phyloP scores from a whole-genome alignment of 1,140 invertebrate genomes.

The Cardiocondyla obscurior region DNA sequence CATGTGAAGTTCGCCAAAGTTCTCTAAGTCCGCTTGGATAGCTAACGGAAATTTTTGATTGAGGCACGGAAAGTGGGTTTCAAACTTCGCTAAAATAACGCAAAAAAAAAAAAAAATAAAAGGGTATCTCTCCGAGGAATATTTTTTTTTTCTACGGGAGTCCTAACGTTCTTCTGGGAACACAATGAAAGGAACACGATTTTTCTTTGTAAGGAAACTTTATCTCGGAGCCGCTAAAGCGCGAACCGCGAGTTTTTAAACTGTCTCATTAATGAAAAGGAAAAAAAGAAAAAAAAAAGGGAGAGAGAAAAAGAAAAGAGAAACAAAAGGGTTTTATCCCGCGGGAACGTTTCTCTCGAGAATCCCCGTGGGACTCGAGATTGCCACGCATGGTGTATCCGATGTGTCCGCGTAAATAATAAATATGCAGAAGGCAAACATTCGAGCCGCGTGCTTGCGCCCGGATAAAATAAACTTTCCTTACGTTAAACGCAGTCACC shows the following conservation, averaged over 20 bases:
- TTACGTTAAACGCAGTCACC: conserved; percentile 16
- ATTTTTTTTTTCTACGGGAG: conserved; percentile 13
- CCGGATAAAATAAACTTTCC: conserved; percentile 28
- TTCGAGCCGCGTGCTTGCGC: neutral
- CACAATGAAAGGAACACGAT: neutral
- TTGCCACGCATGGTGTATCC: neutral
- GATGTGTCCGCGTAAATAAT: conserved; percentile 40
- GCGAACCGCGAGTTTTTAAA: conserved; percentile 20
- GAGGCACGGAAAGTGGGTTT: conserved; percentile 24
- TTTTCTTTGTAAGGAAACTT: neutral
- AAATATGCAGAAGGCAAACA: conserved; percentile 48
- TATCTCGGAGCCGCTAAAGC: neutral
- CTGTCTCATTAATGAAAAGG: conserved; percentile 1
- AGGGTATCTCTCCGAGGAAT: neutral
- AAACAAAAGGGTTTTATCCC: neutral
- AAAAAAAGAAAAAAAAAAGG: no score
- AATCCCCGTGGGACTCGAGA: neutral
- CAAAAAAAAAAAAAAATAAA: no score
- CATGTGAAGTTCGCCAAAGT: conserved; percentile 20
- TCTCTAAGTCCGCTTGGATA: neutral
- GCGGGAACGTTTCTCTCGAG: neutral
- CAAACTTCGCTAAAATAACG: conserved; percentile 8
- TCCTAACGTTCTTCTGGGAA: neutral
- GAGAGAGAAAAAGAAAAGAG: neutral
- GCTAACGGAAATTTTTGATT: conserved; percentile 28